A percentile compares a stretch with the other conserved stretches of the same genome.
Conservation (phyloP, 2,888 invertebrate species). For the Stictocephala bisonia region DNA sequence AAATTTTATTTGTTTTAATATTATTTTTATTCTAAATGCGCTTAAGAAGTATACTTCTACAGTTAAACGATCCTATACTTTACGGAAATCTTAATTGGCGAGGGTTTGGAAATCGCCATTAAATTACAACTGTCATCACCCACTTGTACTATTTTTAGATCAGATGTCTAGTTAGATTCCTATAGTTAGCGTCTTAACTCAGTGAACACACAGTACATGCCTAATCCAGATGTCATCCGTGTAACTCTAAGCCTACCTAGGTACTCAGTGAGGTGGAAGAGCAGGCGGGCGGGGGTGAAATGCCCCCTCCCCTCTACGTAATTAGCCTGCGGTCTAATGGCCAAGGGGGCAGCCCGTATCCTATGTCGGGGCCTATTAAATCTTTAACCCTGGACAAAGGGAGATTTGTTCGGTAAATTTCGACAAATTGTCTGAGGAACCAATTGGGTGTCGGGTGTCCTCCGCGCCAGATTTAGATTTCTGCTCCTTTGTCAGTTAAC, state of each 20-base stretch:
- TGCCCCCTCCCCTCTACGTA: constrained; percentile 14
- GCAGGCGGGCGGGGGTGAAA: background rate
- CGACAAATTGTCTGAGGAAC: constrained; percentile 15
- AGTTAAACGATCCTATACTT: no score
- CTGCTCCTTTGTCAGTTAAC: no score
- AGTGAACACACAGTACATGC: background rate
- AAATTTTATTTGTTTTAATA: no score
- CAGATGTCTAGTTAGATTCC: no score
- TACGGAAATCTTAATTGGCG: no score
- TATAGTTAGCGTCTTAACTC: no score
- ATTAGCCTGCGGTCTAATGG: constrained; percentile 33
- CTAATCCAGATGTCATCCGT: background rate
- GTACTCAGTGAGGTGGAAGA: background rate
- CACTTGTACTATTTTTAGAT: no score
- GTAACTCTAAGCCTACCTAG: background rate
- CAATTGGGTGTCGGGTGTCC: constrained; percentile 16
- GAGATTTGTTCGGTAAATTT: constrained; percentile 38
- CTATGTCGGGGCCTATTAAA: constrained; percentile 35
- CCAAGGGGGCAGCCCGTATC: constrained; percentile 13
- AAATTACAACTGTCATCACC: no score
- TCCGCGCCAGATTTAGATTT: no score
- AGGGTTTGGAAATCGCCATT: no score
- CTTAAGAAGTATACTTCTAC: no score
- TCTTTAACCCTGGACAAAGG: constrained; percentile 34
- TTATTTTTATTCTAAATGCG: no score